Evolutionary conservation across 2,888 invertebrate species (phyloP), one percentile per base, ranked within the genome.

Genomic region (Atrina japonica): DNA sequence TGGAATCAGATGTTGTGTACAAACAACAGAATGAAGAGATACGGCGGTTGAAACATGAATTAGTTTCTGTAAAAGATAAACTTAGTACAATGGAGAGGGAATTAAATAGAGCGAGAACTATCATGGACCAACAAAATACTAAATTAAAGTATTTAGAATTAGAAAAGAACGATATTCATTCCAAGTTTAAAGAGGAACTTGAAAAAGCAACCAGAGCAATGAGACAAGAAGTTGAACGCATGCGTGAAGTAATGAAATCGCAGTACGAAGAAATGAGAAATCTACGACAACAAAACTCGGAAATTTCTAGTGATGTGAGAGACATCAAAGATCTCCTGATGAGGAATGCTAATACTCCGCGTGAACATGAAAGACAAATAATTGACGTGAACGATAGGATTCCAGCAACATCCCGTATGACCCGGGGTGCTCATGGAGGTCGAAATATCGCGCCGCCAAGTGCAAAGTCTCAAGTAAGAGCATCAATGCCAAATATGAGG

Each of bases 181-280:
- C 68, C n/a, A 78, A 76, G 56, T 83, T 86, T 55, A 76, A 74
- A 30, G 81, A 81, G 40, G 84, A 86, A 21, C 72, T 85, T 6
- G 83, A 86, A 21, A 77, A 78, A 61, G 83, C 84, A 6, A 76
- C 83, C 21, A 70, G 72, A 52, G 80, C 84, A 14, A 84, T 86
- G 84, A 70, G 82, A 35, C 77, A 77, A n/a, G 86, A 86, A 53
- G 83, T 86, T 3, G 84, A 84, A 50, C 71, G 84, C 55, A 85
- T 83, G 82, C 73, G 84, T 41, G 84, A 84, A 66, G 84, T 86
- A 14, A 86, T 86, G 85, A 80, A 81, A 56, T 83, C 83, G 64
- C 84, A 86, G 66, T 83, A 83, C 58, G 81, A 80, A 43, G 85
- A 86, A 69, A 84, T 86, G 83, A 76, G 80, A 50, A 82, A 79